A percentile compares a stretch with the other conserved stretches of the same genome.
phyloP scores from a whole-genome alignment of 2,113 vertebrate species.

The Chamaetylas fuelleborni region DNA sequence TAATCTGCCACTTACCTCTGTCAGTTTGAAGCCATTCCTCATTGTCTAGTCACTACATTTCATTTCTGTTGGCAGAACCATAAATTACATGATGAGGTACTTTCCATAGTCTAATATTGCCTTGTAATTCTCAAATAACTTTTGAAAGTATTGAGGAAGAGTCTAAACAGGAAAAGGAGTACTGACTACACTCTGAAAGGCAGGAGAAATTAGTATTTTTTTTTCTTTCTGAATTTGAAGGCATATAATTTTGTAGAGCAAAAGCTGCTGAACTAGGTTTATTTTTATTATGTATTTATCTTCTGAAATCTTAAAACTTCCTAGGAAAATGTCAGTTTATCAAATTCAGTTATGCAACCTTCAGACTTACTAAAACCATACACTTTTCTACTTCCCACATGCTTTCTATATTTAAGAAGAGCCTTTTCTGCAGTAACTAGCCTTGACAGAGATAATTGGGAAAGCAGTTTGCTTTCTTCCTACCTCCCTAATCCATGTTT shows the following conservation, averaged over 20 bases:
- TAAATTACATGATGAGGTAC: neutral
- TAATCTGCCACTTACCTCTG: neutral
- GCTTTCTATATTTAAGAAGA: constrained; percentile 68
- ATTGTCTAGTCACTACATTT: neutral
- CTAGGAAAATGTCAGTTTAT: constrained; percentile 50
- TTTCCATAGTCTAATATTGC: neutral
- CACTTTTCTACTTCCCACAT: constrained; percentile 59
- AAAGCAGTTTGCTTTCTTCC: constrained; percentile 39
- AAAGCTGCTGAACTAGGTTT: neutral
- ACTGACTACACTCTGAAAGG: neutral
- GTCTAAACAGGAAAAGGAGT: neutral
- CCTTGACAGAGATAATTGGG: constrained; percentile 60
- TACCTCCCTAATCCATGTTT: neutral
- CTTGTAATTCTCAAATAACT: neutral
- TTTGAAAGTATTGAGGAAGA: neutral
- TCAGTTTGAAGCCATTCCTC: neutral
- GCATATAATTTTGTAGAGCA: neutral
- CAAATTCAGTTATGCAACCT: constrained; percentile 50
- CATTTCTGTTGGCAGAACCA: neutral
- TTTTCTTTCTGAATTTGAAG: neutral
- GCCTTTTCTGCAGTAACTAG: constrained; percentile 14
- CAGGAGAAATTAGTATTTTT: neutral
- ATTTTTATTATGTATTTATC: constrained; percentile 25
- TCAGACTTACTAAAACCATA: constrained; percentile 53
- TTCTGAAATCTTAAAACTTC: neutral